Conservation (phyloP, 2,797 vertebrate genomes). For the Alfaro cultratus region DNA sequence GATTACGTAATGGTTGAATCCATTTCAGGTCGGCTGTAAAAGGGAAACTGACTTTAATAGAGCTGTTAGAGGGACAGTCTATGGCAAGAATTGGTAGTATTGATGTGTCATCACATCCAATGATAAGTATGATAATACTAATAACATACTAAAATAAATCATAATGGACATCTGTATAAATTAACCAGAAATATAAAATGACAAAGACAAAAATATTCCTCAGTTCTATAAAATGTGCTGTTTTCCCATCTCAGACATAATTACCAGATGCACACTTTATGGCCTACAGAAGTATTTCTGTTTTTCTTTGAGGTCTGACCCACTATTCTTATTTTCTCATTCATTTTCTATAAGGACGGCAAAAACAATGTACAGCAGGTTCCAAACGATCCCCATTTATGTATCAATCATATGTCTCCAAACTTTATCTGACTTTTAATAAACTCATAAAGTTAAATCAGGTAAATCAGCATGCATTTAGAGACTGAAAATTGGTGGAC, state of each 20-base stretch:
- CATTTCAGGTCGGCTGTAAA: conserved; percentile 31
- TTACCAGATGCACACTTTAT: not conserved
- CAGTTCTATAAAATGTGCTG: conserved; percentile 26
- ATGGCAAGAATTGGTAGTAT: conserved; percentile 20
- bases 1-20: conserved; percentile 11
- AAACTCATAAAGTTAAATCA: not conserved
- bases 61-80: not conserved
- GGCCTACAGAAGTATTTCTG: not conserved
- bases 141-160: conserved; percentile 27
- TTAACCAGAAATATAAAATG: conserved; percentile 24
- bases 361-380: not conserved
- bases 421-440: not conserved
- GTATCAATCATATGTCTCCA: not conserved
- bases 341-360: not conserved
- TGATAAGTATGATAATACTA: not conserved
- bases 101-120: conserved; percentile 21
- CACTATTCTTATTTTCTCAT: not conserved
- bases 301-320: not conserved
- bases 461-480: not conserved
- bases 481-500: not conserved
- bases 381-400: not conserved
- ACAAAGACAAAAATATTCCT: conserved; percentile 14
- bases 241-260: conserved; percentile 29
- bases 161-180: conserved; percentile 34
- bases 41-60: conserved; percentile 15